Conservation (phyloP, 2,888 invertebrate genomes). For the Caenorhabditis zanzibari region DNA sequence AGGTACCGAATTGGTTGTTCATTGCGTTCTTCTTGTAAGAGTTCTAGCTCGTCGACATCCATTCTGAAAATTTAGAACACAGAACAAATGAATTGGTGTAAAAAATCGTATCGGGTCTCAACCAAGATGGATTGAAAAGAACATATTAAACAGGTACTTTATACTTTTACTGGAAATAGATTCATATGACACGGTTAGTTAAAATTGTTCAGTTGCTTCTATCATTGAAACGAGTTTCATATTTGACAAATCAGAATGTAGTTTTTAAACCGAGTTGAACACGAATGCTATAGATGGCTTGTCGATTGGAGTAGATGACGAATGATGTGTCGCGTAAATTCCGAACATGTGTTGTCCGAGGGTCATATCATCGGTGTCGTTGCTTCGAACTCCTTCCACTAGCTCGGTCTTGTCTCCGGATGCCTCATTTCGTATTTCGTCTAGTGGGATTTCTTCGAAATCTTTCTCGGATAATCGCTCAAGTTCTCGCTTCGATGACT, state of each 20-base stretch:
- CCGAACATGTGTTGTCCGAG: conserved; percentile 62
- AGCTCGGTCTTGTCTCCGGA: background rate
- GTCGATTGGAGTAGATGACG: conserved; percentile 57
- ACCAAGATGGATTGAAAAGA: background rate
- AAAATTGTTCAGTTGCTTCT: background rate
- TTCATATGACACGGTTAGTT: conserved; percentile 36
- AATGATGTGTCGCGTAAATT: conserved; percentile 54
- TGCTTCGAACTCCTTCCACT: conserved; percentile 29
- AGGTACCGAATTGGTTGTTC: conserved; percentile 84
- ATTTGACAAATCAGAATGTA: conserved; percentile 19
- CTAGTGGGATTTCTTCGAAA: conserved; percentile 45
- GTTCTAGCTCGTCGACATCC: conserved; percentile 70
- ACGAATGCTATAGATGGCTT: conserved; percentile 42
- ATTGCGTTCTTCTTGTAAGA: conserved; percentile 60
- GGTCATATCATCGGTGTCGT: conserved; percentile 43
- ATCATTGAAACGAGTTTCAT: background rate
- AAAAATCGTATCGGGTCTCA: background rate
- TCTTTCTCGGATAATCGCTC: conserved; percentile 12
- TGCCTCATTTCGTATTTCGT: conserved; percentile 8
- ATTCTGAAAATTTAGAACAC: conserved; percentile 33
- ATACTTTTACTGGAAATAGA: conserved; percentile 13
- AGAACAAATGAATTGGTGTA: background rate
- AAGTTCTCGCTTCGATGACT: background rate
- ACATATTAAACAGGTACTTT: background rate
- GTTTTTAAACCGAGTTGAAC: conserved; percentile 36